Percentiles rank a stretch among this genome's conserved stretches.
Evolutionary conservation across 2,113 vertebrate species (phyloP).

Genomic region (Paraplagusia blochii): DNA sequence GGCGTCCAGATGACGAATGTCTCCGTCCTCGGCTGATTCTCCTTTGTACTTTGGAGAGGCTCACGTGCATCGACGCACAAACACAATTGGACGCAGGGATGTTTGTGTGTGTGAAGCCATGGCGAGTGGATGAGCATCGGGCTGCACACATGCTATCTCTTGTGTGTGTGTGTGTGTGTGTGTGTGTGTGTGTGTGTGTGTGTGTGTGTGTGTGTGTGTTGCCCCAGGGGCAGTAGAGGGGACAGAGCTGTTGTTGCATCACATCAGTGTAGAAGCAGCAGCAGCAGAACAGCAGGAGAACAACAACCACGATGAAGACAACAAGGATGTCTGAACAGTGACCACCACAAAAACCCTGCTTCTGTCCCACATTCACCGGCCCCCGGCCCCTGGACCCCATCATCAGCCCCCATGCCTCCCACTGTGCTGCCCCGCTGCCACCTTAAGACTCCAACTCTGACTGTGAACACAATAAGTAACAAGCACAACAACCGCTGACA

Average conservation of each 20-base stretch:
- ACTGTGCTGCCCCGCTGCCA: background rate
- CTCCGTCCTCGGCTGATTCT: constrained; percentile 48
- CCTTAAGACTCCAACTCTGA: background rate
- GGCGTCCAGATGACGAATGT: constrained; percentile 57
- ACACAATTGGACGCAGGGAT: constrained; percentile 9
- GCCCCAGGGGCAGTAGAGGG: constrained; percentile 54
- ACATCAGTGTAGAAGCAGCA: constrained; percentile 11
- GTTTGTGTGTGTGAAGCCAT: background rate
- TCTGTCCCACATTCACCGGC: no score
- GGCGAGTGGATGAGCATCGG: constrained; percentile 1
- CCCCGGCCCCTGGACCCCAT: no score
- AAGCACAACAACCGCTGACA: constrained; percentile 29
- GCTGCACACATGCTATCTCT: background rate
- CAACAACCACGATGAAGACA: no score
- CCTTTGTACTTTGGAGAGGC: constrained; percentile 41
- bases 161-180: background rate
- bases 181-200: constrained; percentile 37
- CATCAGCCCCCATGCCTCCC: no score
- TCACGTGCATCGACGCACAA: constrained; percentile 30
- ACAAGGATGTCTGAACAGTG: no score
- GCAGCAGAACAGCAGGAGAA: no score
- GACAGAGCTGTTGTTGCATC: constrained; percentile 66
- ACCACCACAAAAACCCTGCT: no score
- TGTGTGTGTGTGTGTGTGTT: no score
- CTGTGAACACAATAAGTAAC: no score